These are phyloP conservation scores for Eulemur macaco DNA, from an alignment of 2,113 vertebrate genomes.

Conservation along the genomic window DNA sequence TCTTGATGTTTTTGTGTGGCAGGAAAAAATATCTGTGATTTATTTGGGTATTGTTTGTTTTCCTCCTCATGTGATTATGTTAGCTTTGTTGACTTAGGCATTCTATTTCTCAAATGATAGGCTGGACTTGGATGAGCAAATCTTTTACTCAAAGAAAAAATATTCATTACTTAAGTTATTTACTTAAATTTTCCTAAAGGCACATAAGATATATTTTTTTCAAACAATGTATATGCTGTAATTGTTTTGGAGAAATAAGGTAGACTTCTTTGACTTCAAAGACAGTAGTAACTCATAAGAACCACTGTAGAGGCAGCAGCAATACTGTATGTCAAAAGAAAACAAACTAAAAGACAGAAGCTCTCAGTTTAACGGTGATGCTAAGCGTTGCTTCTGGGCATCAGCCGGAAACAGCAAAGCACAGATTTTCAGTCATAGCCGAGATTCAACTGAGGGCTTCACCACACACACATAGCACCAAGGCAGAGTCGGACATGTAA, in stretches of 20 bases:
- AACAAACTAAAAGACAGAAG: neutral
- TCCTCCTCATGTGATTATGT: neutral
- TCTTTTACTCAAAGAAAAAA: conserved; percentile 30
- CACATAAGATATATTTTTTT: neutral
- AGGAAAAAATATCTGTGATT: neutral
- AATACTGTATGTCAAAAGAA: neutral
- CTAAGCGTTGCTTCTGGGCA: neutral
- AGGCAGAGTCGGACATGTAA: neutral
- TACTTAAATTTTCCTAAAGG: conserved; percentile 14
- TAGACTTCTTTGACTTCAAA: neutral
- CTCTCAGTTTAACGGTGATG: neutral
- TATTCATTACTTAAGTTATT: neutral
- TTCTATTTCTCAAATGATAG: neutral
- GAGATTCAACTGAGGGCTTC: neutral
- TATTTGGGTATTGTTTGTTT: neutral
- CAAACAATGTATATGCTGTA: neutral
- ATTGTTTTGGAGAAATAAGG: neutral
- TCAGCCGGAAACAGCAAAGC: neutral
- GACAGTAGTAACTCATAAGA: neutral
- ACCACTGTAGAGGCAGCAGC: conserved; percentile 2
- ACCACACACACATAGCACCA: neutral
- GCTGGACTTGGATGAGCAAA: neutral
- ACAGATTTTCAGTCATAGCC: neutral
- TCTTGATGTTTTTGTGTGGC: neutral
- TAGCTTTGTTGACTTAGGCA: neutral